A percentile compares a stretch with the other conserved stretches of the same genome.
These are phyloP conservation scores for Leptobrachium leishanense DNA, from an alignment of 2,113 vertebrate genomes.

Conservation along the genomic window DNA sequence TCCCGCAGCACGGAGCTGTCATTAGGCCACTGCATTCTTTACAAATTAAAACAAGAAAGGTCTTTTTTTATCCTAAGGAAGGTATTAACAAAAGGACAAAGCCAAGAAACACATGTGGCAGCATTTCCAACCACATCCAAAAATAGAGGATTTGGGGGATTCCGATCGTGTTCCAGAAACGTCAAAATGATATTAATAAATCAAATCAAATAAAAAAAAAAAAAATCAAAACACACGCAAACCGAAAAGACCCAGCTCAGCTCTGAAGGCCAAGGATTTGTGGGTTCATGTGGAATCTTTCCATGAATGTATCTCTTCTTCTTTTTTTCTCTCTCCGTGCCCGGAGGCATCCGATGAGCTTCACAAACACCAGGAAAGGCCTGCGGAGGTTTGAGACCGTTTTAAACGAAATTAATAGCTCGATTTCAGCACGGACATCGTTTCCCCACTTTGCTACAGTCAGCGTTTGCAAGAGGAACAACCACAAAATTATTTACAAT, in stretches of 20 bases:
- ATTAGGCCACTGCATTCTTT: too few relatives aligned
- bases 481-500: neutral
- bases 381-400: neutral
- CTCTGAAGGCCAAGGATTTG: slow-evolving; percentile 26
- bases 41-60: too few relatives aligned
- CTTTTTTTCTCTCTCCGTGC: neutral
- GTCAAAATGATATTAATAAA: neutral
- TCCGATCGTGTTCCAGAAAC: neutral
- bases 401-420: neutral
- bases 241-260: slow-evolving; percentile 2
- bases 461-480: neutral
- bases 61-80: neutral
- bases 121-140: slow-evolving; percentile 13
- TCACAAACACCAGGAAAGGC: neutral
- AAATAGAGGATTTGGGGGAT: slow-evolving; percentile 18
- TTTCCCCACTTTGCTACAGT: neutral
- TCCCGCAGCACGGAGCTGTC: too few relatives aligned
- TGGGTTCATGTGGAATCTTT: slow-evolving; percentile 16
- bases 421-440: neutral
- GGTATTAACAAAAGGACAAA: neutral
- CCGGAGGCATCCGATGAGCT: neutral
- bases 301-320: neutral
- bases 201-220: neutral
- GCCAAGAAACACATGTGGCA: neutral
- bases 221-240: slow-evolving; percentile 3